phyloP scores from a whole-genome alignment of 2,888 invertebrate genomes.

The Hypsopygia costalis region DNA sequence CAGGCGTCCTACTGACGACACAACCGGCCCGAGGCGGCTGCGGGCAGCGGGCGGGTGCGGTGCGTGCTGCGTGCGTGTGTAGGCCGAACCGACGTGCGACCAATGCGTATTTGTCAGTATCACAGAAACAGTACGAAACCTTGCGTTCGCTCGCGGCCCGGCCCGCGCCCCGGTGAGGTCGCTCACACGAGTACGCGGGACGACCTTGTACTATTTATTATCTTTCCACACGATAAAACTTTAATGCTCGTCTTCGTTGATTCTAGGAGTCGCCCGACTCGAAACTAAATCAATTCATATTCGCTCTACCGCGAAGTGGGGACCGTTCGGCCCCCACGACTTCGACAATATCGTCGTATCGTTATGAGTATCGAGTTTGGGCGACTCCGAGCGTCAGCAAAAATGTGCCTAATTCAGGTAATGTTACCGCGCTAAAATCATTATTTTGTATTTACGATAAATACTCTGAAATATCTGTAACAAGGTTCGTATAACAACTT shows the following conservation, averaged over 20 bases:
- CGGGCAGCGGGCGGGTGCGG: too few relatives aligned
- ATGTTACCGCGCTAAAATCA: constrained; percentile 61
- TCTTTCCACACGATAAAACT: constrained; percentile 59
- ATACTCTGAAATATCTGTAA: constrained; percentile 81
- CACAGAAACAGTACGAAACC: constrained; percentile 39
- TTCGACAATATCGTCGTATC: too few relatives aligned
- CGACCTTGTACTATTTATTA: constrained; percentile 58
- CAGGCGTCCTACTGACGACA: too few relatives aligned
- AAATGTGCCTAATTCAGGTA: constrained; percentile 27
- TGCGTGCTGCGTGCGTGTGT: constrained; percentile 12
- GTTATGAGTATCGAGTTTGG: not conserved
- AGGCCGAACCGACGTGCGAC: constrained; percentile 23
- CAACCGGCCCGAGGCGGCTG: too few relatives aligned
- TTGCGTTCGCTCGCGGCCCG: constrained; percentile 18
- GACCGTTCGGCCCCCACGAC: too few relatives aligned
- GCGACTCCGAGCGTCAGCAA: not conserved
- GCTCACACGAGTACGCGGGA: constrained; percentile 21
- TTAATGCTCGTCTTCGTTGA: constrained; percentile 13
- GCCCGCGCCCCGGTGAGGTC: constrained; percentile 1
- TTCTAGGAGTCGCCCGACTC: not conserved
- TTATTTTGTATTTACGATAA: constrained; percentile 65
- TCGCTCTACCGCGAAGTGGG: too few relatives aligned
- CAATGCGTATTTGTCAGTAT: constrained; percentile 30
- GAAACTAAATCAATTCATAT: too few relatives aligned
- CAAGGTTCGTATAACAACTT: constrained; percentile 80